These are phyloP conservation scores for Oscheius sp. DNA, from an alignment of 2,888 invertebrate genomes.

Conservation along the genomic window DNA sequence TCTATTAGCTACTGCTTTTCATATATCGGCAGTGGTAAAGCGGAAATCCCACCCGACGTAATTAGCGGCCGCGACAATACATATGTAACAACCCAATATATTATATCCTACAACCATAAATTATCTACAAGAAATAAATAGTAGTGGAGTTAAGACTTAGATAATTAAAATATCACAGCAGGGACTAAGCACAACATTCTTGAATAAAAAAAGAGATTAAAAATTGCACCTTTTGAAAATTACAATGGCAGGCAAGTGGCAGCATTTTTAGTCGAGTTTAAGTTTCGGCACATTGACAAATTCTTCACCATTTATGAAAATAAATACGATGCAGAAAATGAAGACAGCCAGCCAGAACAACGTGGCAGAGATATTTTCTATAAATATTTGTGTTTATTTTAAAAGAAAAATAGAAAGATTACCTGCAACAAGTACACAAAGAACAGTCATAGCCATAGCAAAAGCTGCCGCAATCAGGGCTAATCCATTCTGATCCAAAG, in stretches of 20 bases:
- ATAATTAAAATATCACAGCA: slow-evolving; percentile 15
- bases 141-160: neutral
- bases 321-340: slow-evolving; percentile 78
- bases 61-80: too few relatives aligned
- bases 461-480: slow-evolving; percentile 67
- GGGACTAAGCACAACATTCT: neutral
- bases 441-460: slow-evolving; percentile 68
- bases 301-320: slow-evolving; percentile 89
- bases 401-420: neutral
- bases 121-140: slow-evolving; percentile 5
- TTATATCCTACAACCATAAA: neutral
- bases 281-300: slow-evolving; percentile 90
- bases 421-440: slow-evolving; percentile 71
- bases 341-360: slow-evolving; percentile 70
- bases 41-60: too few relatives aligned
- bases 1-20: too few relatives aligned
- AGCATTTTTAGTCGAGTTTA: slow-evolving; percentile 47
- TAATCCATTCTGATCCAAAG: slow-evolving; percentile 61
- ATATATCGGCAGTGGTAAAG: too few relatives aligned
- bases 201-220: neutral
- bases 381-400: slow-evolving; percentile 23
- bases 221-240: too few relatives aligned
- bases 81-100: neutral
- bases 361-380: slow-evolving; percentile 69
- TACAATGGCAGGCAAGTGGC: neutral